A percentile compares a stretch with the other conserved stretches of the same genome.
Conservation (phyloP, 2,113 vertebrate species). For the Pionites leucogaster region DNA sequence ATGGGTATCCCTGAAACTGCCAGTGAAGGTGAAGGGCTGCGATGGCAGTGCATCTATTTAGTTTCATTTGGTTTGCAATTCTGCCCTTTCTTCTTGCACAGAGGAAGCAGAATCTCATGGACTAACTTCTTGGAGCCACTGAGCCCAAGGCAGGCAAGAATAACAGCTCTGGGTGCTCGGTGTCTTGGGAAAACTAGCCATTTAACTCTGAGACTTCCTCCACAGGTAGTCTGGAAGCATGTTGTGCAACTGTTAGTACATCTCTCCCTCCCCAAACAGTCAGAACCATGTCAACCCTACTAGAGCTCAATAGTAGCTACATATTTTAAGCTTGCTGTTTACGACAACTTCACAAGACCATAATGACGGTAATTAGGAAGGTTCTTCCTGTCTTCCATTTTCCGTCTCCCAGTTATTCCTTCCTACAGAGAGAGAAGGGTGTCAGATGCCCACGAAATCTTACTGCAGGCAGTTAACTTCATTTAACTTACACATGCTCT, state of each 20-base stretch:
- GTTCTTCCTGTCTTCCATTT: neutral
- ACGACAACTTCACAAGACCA: neutral
- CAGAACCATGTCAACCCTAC: neutral
- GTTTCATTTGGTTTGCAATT: neutral
- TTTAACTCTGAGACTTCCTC: neutral
- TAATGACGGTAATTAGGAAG: neutral
- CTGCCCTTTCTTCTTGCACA: neutral
- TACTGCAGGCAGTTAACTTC: neutral
- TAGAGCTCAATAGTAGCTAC: neutral
- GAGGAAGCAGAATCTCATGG: neutral
- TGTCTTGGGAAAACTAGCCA: neutral
- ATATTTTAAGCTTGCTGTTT: neutral
- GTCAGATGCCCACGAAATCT: neutral
- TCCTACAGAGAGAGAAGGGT: neutral
- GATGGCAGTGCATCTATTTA: neutral
- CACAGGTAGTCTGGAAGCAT: neutral
- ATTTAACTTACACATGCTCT: neutral
- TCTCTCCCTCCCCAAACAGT: neutral
- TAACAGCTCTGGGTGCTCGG: neutral
- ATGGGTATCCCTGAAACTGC: neutral
- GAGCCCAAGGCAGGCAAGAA: neutral
- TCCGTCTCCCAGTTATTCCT: neutral
- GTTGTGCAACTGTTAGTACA: neutral
- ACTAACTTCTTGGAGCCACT: neutral
- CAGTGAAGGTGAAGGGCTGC: neutral